Conservation (phyloP, 2,888 invertebrate genomes). For the Sycophila texana region DNA sequence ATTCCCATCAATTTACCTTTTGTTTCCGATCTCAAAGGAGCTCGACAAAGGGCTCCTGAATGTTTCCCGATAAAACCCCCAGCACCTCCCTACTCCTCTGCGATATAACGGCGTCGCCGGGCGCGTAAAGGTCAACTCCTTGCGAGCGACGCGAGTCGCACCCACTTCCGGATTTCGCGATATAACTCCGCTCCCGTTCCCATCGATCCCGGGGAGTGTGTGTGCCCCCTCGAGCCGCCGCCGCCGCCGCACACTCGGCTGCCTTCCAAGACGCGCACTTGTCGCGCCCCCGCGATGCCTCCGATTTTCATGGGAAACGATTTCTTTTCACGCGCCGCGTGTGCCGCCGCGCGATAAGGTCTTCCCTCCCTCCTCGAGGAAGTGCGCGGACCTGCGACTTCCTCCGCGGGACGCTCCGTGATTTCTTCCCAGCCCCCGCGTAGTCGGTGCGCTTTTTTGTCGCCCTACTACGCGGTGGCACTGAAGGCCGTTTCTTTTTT, state of each 20-base stretch:
- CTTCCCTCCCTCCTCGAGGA: constrained; percentile 13
- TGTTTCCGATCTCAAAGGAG: no score
- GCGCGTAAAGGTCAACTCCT: constrained; percentile 2
- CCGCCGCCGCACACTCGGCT: background rate
- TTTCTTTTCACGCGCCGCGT: constrained; percentile 48
- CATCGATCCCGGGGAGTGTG: constrained; percentile 36
- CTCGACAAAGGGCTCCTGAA: background rate
- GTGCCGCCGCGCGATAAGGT: constrained; percentile 50
- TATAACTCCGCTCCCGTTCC: constrained; percentile 26
- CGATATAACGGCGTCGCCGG: background rate
- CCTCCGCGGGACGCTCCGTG: background rate
- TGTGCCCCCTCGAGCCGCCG: background rate
- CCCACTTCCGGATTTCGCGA: constrained; percentile 43
- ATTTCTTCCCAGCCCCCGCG: constrained; percentile 1
- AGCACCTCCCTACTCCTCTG: background rate
- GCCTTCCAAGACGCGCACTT: constrained; percentile 23
- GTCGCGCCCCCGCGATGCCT: constrained; percentile 36
- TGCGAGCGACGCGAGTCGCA: constrained; percentile 6
- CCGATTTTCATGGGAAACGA: constrained; percentile 56
- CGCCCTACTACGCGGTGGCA: no score
- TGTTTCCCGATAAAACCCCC: no score
- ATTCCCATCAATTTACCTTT: no score
- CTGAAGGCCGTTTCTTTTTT: background rate
- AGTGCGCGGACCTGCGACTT: background rate
- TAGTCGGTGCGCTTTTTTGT: background rate